These are phyloP conservation scores for Poeciliopsis turneri DNA, from an alignment of 2,797 vertebrate genomes.

Conservation along the genomic window DNA sequence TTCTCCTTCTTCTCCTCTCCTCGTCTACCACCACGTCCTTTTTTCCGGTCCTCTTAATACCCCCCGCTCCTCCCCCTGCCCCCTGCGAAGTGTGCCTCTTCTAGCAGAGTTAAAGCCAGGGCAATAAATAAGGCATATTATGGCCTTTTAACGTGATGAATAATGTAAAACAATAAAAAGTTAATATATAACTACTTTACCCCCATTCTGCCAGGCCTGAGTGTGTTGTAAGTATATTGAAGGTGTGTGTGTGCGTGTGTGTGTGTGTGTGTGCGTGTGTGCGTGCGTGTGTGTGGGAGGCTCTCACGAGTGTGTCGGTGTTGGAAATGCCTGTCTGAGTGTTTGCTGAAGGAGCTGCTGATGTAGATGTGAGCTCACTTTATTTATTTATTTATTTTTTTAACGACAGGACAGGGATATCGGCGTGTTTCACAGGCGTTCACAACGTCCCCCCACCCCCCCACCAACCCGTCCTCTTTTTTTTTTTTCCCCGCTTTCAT, in stretches of 20 bases:
- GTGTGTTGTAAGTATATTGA: conserved; percentile 73
- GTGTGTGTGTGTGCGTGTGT: neutral
- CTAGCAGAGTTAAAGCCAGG: conserved; percentile 59
- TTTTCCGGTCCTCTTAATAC: conserved; percentile 1
- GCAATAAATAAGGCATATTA: conserved; percentile 84
- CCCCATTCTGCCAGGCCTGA: conserved; percentile 80
- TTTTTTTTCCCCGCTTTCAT: conserved; percentile 53
- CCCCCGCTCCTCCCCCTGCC: neutral
- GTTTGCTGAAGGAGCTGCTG: conserved; percentile 74
- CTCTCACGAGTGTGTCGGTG: conserved; percentile 64
- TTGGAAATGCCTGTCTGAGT: conserved; percentile 70
- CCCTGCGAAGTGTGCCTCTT: conserved; percentile 56
- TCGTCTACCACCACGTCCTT: conserved; percentile 13
- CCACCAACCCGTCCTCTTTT: conserved; percentile 8
- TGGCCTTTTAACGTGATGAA: conserved; percentile 82
- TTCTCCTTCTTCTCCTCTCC: conserved; percentile 14
- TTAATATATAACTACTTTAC: conserved; percentile 82
- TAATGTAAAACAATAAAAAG: conserved; percentile 84
- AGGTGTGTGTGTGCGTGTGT: conserved; percentile 48
- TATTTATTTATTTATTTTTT: conserved; percentile 10
- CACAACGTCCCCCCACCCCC: conserved; percentile 36
- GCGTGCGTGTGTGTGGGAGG: conserved; percentile 1
- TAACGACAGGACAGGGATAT: conserved; percentile 67
- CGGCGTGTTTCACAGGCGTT: conserved; percentile 61
- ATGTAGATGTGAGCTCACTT: conserved; percentile 68